These are phyloP conservation scores for Oryzias woworae DNA, from an alignment of 2,113 vertebrate genomes.

Conservation along the genomic window DNA sequence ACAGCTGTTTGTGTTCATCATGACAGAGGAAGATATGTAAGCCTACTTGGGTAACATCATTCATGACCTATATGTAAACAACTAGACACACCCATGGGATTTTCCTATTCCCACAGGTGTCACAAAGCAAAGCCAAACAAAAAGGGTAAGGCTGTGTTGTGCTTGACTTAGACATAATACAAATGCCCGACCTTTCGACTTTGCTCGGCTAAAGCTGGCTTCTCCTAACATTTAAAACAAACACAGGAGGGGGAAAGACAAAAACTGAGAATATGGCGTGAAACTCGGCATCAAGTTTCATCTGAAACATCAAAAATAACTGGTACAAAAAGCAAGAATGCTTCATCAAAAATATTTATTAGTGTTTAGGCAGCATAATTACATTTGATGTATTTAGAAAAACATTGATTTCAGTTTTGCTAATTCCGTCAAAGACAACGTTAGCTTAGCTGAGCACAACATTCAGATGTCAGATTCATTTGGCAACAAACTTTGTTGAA, in stretches of 20 bases:
- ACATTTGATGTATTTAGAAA: slow-evolving; percentile 38
- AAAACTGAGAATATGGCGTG: background rate
- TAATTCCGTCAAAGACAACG: slow-evolving; percentile 16
- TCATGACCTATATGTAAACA: background rate
- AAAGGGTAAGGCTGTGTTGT: background rate
- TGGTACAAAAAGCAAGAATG: slow-evolving; percentile 9
- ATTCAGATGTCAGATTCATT: slow-evolving; percentile 19
- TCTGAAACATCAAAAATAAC: background rate
- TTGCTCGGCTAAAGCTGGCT: background rate
- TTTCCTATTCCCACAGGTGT: slow-evolving; percentile 4
- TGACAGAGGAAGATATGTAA: background rate
- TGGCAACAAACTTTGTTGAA: background rate
- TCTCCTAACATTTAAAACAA: background rate
- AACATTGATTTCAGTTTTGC: slow-evolving; percentile 20
- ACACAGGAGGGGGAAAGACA: background rate
- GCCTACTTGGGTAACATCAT: background rate
- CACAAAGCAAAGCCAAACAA: background rate
- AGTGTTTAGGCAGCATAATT: slow-evolving; percentile 49
- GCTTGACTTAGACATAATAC: slow-evolving; percentile 1
- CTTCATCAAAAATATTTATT: slow-evolving; percentile 52
- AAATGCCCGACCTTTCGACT: slow-evolving; percentile 1
- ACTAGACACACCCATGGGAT: background rate
- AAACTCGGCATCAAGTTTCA: slow-evolving; percentile 1
- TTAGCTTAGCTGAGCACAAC: slow-evolving; percentile 3
- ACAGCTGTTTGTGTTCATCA: background rate